Evolutionary conservation across 2,888 invertebrate species (phyloP), one percentile per base, ranked within the genome.

Genomic region (Amaurobius ferox): DNA sequence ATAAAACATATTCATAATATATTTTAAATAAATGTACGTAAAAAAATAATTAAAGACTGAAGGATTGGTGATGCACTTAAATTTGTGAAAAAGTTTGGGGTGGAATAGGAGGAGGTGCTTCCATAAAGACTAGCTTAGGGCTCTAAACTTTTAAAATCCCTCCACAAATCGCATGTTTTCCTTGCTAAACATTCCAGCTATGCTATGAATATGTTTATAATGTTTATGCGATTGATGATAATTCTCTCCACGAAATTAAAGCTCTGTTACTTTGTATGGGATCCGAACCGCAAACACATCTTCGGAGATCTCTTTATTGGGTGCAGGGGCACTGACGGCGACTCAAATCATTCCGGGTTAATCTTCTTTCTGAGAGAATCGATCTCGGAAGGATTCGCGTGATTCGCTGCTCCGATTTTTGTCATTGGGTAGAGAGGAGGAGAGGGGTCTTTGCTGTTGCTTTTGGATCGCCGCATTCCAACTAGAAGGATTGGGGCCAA

Each of bases 391-490:
- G 55, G 55, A 55, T 55, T 55, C 55, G 55, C 55, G 23, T 55
- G 55, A 55, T 55, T 55, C 55, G 55, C 55, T 55, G 55, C 55
- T 55, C 55, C 55, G 55, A 55, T 55, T 55, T 55, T 55, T 55
- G 55, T 55, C 55, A 23, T 55, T 55, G 55, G 55, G 23, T 1
- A 23, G 6, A n/a, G 6, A 16, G 16, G 44, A 11, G 11, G 11
- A 11, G 35, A 16, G 44, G 44, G 44, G 55, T 23, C 23, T 55
- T 55, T 55, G 55, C 55, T 55, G 55, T 55, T 55, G 55, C 55
- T 55, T 55, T 55, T 55, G 23, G 55, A 55, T 55, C 55, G 55
- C 55, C 23, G 55, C 55, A 55, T 55, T 55, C 55, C 55, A 1
- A 19, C 13, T 55, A 55, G 55, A 55, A 55, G 23, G 55, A 55